These are phyloP conservation scores for Tokudaia tokunoshimensis DNA, from an alignment of 2,797 vertebrate species.

Conservation along the genomic window DNA sequence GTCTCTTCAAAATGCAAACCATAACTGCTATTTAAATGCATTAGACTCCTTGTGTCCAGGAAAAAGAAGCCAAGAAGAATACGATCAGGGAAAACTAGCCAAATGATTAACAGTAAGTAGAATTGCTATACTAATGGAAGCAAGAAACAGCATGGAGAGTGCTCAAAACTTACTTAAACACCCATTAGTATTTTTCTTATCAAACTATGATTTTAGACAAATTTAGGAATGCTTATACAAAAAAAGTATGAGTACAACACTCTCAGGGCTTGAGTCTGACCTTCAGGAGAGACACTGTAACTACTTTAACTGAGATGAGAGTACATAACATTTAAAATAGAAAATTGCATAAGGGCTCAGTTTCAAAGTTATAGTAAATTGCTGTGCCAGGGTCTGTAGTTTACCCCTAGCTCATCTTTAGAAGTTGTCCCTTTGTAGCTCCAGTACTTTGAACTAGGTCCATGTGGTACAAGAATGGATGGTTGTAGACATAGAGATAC, in stretches of 20 bases:
- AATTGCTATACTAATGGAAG: background rate
- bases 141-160: background rate
- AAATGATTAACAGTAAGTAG: background rate
- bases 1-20: slow-evolving; percentile 4
- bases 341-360: background rate
- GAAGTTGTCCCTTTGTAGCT: background rate
- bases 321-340: background rate
- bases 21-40: background rate
- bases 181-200: background rate
- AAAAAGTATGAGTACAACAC: background rate
- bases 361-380: background rate
- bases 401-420: background rate
- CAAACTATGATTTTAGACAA: background rate
- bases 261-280: background rate
- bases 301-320: background rate
- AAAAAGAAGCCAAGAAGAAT: background rate
- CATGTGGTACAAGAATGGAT: no score
- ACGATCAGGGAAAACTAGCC: background rate
- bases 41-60: background rate
- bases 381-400: background rate
- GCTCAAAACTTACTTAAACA: background rate
- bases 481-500: background rate
- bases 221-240: background rate
- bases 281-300: background rate
- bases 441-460: background rate